These are phyloP conservation scores for Taphrorychus bicolor DNA, from an alignment of 2,888 invertebrate species.

Conservation along the genomic window DNA sequence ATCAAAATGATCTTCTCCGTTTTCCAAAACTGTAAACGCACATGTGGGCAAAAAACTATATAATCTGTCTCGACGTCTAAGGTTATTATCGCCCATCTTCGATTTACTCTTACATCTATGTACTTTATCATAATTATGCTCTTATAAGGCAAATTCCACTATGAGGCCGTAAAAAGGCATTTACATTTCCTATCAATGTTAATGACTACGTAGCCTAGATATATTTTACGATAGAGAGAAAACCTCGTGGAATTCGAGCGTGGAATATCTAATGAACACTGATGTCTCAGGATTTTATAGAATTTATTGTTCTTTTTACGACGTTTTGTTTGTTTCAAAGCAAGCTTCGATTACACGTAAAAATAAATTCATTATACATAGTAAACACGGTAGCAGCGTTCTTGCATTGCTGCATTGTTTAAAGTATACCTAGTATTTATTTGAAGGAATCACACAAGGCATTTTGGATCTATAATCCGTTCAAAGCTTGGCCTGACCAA, in stretches of 20 bases:
- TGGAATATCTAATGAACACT: conserved; percentile 20
- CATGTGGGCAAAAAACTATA: too few relatives aligned
- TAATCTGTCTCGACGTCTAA: too few relatives aligned
- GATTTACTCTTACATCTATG: conserved; percentile 29
- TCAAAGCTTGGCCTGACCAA: too few relatives aligned
- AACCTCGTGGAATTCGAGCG: conserved; percentile 26
- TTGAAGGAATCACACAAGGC: too few relatives aligned
- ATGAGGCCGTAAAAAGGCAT: conserved; percentile 28
- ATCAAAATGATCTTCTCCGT: neutral
- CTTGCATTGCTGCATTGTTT: too few relatives aligned
- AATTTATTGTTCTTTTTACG: neutral
- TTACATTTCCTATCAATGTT: conserved; percentile 37
- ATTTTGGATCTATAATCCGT: too few relatives aligned
- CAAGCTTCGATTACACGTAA: too few relatives aligned
- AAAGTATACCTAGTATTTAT: too few relatives aligned
- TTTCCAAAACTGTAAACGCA: conserved; percentile 6
- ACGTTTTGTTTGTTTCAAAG: neutral
- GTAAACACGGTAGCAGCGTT: too few relatives aligned
- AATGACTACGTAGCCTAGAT: conserved; percentile 35
- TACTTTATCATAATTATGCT: conserved; percentile 34
- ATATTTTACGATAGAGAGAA: conserved; percentile 33
- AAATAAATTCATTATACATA: too few relatives aligned
- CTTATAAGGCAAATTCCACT: conserved; percentile 31
- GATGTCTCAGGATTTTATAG: neutral
- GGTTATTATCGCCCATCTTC: conserved; percentile 19